phyloP scores from a whole-genome alignment of 2,113 vertebrate genomes.

The Clarias magur region DNA sequence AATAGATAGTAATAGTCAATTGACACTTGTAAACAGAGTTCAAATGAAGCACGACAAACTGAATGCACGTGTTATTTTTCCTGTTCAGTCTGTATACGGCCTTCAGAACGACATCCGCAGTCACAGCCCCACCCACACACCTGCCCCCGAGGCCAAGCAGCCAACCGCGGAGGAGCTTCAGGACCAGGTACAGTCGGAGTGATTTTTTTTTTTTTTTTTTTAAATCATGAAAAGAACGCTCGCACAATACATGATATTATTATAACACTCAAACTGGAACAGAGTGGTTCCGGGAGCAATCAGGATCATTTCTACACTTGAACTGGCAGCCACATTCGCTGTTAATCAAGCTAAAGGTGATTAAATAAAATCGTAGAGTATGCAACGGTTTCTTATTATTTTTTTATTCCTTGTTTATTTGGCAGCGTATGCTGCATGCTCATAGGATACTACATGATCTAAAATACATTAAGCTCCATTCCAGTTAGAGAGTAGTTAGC shows the following conservation, averaged over 20 bases:
- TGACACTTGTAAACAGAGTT: background rate
- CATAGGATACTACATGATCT: no score
- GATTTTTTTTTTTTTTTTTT: background rate
- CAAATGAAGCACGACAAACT: background rate
- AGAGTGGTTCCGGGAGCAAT: no score
- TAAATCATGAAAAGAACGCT: background rate
- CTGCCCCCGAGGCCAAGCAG: constrained; percentile 87
- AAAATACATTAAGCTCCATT: no score
- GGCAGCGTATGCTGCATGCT: no score
- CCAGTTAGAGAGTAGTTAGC: no score
- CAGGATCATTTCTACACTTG: no score
- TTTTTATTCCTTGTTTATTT: no score
- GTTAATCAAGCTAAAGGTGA: no score
- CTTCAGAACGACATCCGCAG: constrained; percentile 93
- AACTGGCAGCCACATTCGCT: no score
- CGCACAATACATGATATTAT: background rate
- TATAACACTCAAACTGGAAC: no score
- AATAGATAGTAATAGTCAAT: background rate
- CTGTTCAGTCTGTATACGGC: constrained; percentile 88
- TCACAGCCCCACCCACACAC: constrained; percentile 91
- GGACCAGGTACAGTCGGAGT: constrained; percentile 79
- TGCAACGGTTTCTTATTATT: no score
- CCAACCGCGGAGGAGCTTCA: constrained; percentile 92
- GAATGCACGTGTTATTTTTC: background rate
- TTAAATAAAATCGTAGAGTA: no score